Base-by-base conservation (phyloP, 2,113 vertebrate species). In the Coryphaenoides rupestris region DNA sequence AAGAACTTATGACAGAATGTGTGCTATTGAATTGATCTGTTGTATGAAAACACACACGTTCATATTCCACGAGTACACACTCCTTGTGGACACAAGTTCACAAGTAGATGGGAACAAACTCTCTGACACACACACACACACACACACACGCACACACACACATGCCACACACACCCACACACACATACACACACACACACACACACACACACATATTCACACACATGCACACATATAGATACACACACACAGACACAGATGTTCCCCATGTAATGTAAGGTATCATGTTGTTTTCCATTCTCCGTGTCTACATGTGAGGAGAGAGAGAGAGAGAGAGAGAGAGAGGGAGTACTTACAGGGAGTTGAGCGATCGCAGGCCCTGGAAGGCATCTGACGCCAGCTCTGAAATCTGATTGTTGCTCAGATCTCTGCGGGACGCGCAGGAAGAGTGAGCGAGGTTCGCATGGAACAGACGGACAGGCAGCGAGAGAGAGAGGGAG, bases 381-480 rank as follows among this genome's bases (percentile, higher is more conserved):
- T 96, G 96, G 86, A 99, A 99, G 60, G 97, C 92, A 68, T 99
- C 96, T 12, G 97, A 89, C 55, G 96, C 97, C 59, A 96, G 81
- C 84, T 98, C 97, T 14, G 97, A 98, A 77, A 99, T 98, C 88
- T 99, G 96, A 84, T 99, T 99, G 91, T 99, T 99, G 78, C 96
- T 98, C 78, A 99, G 87, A 89, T 98, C 97, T 79, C 97, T 98
- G 87, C 87, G 65, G 40, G 14, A 2, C 24, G 28, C 21, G 23
- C 62, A 63, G 50, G 52, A 19, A 19, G 24, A 21, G 54, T 15
- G 58, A 60, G 63, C 70, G 28, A 46, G 17, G 47, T 16, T 15
- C 47, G 16, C 13, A 49, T 49, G 47, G 47, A 15, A 12, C 47
- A n/a, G 47, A n/a, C 12, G 0, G 7, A 55, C 68, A 50, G 50